phyloP scores from a whole-genome alignment of 2,888 invertebrate species.

The Digitonthophagus gazella region DNA sequence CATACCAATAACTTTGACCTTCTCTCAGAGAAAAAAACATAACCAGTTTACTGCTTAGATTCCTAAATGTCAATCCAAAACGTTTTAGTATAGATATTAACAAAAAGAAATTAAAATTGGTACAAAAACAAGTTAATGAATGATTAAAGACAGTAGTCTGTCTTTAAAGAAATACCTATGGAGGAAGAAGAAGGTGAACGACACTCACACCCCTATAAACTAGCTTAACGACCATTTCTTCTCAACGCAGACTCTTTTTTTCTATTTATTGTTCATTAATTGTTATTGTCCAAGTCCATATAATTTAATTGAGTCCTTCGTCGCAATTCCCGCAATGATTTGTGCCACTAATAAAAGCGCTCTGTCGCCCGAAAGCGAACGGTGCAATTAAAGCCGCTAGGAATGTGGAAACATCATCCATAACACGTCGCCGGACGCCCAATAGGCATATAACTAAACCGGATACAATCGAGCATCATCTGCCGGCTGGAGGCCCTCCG shows the following conservation, averaged over 20 bases:
- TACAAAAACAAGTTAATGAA: too few relatives aligned
- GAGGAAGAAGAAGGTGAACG: neutral
- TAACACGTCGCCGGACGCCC: slow-evolving; percentile 2
- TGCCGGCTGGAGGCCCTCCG: slow-evolving; percentile 33
- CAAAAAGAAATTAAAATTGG: neutral
- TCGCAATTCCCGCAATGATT: neutral
- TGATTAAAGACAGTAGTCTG: too few relatives aligned
- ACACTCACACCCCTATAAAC: neutral
- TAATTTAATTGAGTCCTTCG: neutral
- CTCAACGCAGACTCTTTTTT: neutral
- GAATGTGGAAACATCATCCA: slow-evolving; percentile 16
- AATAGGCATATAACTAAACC: slow-evolving; percentile 30
- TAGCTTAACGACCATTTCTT: neutral
- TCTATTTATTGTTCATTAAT: neutral
- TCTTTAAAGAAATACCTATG: neutral
- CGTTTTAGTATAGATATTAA: neutral
- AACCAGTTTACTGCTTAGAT: neutral
- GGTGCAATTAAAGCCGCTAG: slow-evolving; percentile 1
- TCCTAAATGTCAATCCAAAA: neutral
- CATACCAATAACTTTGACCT: slow-evolving; percentile 28
- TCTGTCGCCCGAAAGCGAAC: neutral
- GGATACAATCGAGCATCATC: slow-evolving; percentile 41
- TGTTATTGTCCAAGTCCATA: neutral
- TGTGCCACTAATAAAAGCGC: neutral
- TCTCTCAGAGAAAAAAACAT: neutral